These are phyloP conservation scores for Macrobrachium rosenbergii DNA, from an alignment of 1,140 invertebrate genomes.

Conservation along the genomic window DNA sequence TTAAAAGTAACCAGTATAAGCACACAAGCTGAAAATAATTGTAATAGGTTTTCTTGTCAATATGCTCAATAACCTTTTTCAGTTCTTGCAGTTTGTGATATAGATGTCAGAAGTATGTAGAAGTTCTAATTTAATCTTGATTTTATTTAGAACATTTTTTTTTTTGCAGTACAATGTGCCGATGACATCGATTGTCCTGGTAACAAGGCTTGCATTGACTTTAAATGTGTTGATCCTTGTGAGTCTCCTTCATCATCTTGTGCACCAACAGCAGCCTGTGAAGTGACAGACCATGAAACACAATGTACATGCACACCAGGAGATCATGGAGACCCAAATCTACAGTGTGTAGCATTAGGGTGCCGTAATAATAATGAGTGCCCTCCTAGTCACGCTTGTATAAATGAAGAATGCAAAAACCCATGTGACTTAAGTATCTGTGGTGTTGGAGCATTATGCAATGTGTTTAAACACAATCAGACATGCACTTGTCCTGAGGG, in stretches of 20 bases:
- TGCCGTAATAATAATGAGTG: slow-evolving; percentile 80
- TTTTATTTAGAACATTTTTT: neutral
- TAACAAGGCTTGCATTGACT: slow-evolving; percentile 68
- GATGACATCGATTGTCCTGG: slow-evolving; percentile 70
- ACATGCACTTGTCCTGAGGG: slow-evolving; percentile 78
- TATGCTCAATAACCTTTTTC: too few relatives aligned
- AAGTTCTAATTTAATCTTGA: too few relatives aligned
- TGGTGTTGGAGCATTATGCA: slow-evolving; percentile 70
- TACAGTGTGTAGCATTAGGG: slow-evolving; percentile 82
- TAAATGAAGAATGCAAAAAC: slow-evolving; percentile 76
- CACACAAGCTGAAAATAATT: too few relatives aligned
- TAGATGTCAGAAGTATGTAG: neutral
- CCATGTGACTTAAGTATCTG: slow-evolving; percentile 75
- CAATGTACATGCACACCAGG: slow-evolving; percentile 67
- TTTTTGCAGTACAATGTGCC: slow-evolving; percentile 66
- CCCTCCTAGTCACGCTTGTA: slow-evolving; percentile 75
- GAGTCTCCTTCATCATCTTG: slow-evolving; percentile 66
- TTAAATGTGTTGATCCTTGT: slow-evolving; percentile 68
- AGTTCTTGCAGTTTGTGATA: neutral
- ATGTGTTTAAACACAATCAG: slow-evolving; percentile 72
- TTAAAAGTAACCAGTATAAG: too few relatives aligned
- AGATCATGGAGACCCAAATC: slow-evolving; percentile 71
- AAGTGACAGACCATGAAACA: slow-evolving; percentile 65
- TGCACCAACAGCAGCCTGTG: slow-evolving; percentile 67
- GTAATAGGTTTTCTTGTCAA: too few relatives aligned